Conservation (phyloP, 2,888 invertebrate genomes). For the Rosalia funebris region DNA sequence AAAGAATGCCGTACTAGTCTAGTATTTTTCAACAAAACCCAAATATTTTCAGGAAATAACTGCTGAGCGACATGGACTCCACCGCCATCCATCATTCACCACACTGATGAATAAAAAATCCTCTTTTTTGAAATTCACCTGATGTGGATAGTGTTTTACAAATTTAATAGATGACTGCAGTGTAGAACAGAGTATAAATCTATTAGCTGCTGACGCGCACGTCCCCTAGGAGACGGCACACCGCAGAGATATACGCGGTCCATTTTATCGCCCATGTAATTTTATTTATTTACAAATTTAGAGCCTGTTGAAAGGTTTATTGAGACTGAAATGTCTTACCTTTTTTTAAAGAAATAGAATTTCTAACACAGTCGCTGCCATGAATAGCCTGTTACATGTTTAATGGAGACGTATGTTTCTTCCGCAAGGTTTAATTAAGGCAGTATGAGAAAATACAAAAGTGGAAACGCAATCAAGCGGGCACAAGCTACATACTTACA, state of each 20-base stretch:
- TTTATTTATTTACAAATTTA: slow-evolving; percentile 25
- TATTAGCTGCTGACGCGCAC: slow-evolving; percentile 18
- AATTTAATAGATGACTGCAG: slow-evolving; percentile 23
- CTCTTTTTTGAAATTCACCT: background rate
- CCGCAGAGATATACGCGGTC: slow-evolving; percentile 17
- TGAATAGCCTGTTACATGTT: too few species aligned
- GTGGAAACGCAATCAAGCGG: too few species aligned
- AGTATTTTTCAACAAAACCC: too few species aligned
- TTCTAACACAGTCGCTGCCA: background rate
- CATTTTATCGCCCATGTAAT: slow-evolving; percentile 19
- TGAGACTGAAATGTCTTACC: background rate
- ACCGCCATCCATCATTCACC: too few species aligned
- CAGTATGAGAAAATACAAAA: too few species aligned
- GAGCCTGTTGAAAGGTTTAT: slow-evolving; percentile 21
- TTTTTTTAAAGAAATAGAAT: slow-evolving; percentile 5
- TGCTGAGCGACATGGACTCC: too few species aligned
- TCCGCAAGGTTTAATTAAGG: too few species aligned
- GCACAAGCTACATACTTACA: too few species aligned
- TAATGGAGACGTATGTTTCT: too few species aligned
- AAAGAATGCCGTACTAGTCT: too few species aligned
- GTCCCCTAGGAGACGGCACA: slow-evolving; percentile 16
- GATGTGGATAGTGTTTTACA: background rate
- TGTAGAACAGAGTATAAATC: slow-evolving; percentile 15
- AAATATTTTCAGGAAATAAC: too few species aligned
- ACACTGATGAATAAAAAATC: slow-evolving; percentile 6